Conservation (phyloP, 1,140 invertebrate genomes). For the Pomacea maculata region DNA sequence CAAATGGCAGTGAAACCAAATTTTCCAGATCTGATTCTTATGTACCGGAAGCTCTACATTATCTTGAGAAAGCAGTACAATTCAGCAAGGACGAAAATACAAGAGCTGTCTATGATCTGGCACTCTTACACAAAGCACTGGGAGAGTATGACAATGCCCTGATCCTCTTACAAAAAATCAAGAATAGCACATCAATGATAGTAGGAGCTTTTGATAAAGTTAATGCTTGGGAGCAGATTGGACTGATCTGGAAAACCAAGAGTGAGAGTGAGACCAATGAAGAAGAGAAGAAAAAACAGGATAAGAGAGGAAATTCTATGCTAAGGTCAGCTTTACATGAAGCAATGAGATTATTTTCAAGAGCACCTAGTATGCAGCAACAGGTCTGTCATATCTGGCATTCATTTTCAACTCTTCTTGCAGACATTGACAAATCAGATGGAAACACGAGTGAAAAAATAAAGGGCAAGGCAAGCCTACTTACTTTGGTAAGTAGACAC, state of each 20-base stretch:
- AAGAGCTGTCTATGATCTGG: not conserved
- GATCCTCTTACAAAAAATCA: not conserved
- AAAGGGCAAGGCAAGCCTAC: not conserved
- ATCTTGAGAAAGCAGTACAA: not conserved
- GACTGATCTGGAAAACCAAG: not conserved
- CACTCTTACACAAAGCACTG: not conserved
- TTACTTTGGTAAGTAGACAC: not conserved
- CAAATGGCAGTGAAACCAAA: not conserved
- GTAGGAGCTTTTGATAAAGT: not conserved
- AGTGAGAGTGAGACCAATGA: not conserved
- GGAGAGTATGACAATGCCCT: slow-evolving; percentile 1
- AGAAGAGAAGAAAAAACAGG: not conserved
- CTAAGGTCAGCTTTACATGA: not conserved
- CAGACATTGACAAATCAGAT: slow-evolving; percentile 3
- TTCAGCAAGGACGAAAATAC: not conserved
- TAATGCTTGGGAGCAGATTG: slow-evolving; percentile 2
- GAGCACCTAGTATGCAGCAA: not conserved
- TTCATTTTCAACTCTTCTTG: slow-evolving; percentile 4
- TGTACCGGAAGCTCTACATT: not conserved
- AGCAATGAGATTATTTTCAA: not conserved
- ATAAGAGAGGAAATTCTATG: not conserved
- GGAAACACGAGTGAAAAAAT: not conserved
- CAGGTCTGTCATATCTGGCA: slow-evolving; percentile 3
- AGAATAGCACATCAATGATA: not conserved
- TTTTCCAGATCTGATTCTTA: slow-evolving; percentile 1